Evolutionary conservation across 1,140 invertebrate species (phyloP), one percentile per base, ranked within the genome.

Genomic region (Conus betulinus): DNA sequence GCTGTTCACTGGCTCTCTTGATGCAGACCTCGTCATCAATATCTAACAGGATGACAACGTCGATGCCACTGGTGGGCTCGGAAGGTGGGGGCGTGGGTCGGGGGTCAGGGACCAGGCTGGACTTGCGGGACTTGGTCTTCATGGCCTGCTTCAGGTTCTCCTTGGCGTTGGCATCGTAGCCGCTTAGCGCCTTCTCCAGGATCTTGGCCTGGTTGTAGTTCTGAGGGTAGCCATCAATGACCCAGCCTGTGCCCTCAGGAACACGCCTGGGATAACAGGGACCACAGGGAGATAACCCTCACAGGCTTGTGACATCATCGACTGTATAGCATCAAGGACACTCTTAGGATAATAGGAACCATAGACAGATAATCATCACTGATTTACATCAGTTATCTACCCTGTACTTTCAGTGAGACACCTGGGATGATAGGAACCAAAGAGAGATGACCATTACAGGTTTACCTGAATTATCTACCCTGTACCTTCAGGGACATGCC

Each of bases 181-280:
- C 95, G 92, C 91, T 95, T 6, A 95, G 91, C 11, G 94, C 94
- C 89, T 95, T 95, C 90, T 95, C 95, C n/a, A 95, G 86, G 23
- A 94, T 84, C 89, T 95, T 95, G 27, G 94, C 94, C 87, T 95
- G 95, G 81, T 91, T 92, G 89, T 94, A 95, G 79, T 93, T 95
- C 25, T 92, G 91, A 13, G 95, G 95, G 88, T 94, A 95, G 53
- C 95, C 94, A 92, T 95, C 95, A 5, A 95, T 84, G 0, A 95
- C 90, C 94, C 94, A 95, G 13, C 95, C 95, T 87, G 93, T 95
- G 51, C 93, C 95, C 87, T 95, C 94, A 84, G 94, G 94, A 23
- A 95, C 91, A 87, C 91, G 85, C 78, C 95, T 95, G 71, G 83
- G 17, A 88, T 39, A 60, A 87, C 15, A 15, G 57, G 39, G 39